phyloP scores from a whole-genome alignment of 2,888 invertebrate genomes.

The Agrenia bidenticulata region DNA sequence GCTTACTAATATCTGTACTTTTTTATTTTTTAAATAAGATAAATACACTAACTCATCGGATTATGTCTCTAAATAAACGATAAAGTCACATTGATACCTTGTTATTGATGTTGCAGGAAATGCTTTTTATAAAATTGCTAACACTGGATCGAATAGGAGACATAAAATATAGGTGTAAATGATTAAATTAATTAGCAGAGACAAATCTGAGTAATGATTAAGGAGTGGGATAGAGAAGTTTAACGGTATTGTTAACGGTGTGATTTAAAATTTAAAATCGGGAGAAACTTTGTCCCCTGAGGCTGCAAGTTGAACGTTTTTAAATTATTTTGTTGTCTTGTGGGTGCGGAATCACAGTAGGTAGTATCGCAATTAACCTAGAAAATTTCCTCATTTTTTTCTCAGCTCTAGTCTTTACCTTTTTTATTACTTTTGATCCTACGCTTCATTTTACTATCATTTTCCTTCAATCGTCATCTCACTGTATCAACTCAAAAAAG shows the following conservation, averaged over 20 bases:
- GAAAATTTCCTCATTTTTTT: slow-evolving; percentile 11
- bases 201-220: too few relatives aligned
- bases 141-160: too few relatives aligned
- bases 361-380: slow-evolving; percentile 11
- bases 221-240: not conserved
- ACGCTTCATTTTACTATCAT: not conserved
- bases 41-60: too few relatives aligned
- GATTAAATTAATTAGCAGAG: too few relatives aligned
- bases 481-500: too few relatives aligned
- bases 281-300: slow-evolving; percentile 4
- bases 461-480: not conserved
- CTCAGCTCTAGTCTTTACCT: not conserved
- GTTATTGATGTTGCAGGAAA: too few relatives aligned
- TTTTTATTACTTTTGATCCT: not conserved
- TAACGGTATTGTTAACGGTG: not conserved
- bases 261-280: slow-evolving; percentile 5
- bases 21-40: too few relatives aligned
- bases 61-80: too few relatives aligned
- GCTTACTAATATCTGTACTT: too few relatives aligned
- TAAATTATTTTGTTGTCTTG: not conserved
- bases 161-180: too few relatives aligned
- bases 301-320: not conserved
- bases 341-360: slow-evolving; percentile 1
- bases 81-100: too few relatives aligned
- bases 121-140: too few relatives aligned